These are phyloP conservation scores for Ooceraea biroi DNA, from an alignment of 1,140 invertebrate genomes.

Conservation along the genomic window DNA sequence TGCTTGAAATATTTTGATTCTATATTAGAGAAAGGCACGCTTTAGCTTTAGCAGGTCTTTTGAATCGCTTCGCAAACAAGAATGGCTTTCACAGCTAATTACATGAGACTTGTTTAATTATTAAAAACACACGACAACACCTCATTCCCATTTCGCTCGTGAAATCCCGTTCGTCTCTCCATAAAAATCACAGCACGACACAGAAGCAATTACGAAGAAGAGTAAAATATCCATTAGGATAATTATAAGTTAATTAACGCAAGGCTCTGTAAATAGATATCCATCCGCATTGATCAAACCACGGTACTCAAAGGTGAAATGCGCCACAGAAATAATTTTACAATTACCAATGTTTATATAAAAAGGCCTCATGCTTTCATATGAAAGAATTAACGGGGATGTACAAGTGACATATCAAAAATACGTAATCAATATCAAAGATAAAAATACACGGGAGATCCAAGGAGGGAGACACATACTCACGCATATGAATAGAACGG, in stretches of 20 bases:
- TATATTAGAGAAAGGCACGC: background rate
- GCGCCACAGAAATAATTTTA: constrained; percentile 15
- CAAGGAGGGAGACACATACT: background rate
- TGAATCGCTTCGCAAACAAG: background rate
- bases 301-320: constrained; percentile 31
- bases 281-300: background rate
- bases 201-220: background rate
- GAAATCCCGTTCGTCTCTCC: background rate
- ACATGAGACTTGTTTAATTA: background rate
- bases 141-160: background rate
- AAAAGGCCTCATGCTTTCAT: constrained; percentile 28
- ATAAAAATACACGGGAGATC: background rate
- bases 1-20: constrained; percentile 14
- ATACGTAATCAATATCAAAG: background rate
- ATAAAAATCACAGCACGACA: background rate
- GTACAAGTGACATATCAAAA: too few species aligned
- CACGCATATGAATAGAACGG: constrained; percentile 2
- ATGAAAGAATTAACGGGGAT: background rate
- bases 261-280: background rate
- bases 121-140: constrained; percentile 3
- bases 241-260: background rate
- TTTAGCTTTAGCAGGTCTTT: background rate
- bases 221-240: constrained; percentile 12
- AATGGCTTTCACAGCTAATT: background rate
- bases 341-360: background rate